Evolutionary conservation across 2,113 vertebrate genomes (phyloP), one percentile per base, ranked within the genome.

Genomic region (Campylomormyrus tamandua): DNA sequence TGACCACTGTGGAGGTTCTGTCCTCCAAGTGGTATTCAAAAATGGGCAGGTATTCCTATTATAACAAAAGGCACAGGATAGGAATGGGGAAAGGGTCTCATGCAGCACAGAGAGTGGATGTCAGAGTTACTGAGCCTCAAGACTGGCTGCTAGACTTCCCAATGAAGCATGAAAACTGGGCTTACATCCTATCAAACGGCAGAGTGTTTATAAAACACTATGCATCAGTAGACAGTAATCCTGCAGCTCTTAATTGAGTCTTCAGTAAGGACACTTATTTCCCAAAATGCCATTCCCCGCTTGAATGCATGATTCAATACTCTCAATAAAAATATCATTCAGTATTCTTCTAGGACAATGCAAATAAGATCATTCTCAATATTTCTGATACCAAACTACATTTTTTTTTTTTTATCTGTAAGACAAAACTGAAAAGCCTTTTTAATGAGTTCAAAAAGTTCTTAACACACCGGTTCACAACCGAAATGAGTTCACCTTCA

Each of bases 261-360:
- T 35, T 56, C 85, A 50, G 13, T 35, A 35, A 87, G 50, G 50
- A 48, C 66, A 49, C 62, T 62, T 62, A 74, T 49, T 13, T 70
- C 53, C 77, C 45, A 21, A 17, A 39, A 49, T 11, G 90, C 66
- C 31, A 17, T 46, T 62, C 83, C 70, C 89, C 53, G 74, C 90
- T 35, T 5, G 80, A 50, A 88, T 85, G 90, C 90, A n/a, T 93
- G 93, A 92, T 91, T 87, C 83, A 91, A 87, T 35, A 85, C 15
- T 15, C 92, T 94, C 93, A 92, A 94, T 93, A 93, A 88, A 93
- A 90, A n/a, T 46, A 89, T 91, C 89, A 92, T 93, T 91, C 93
- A 89, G 90, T 56, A 83, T 85, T 83, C 90, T 90, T 42, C 1
- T 88, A 89, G 91, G 91, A 89, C 42, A 84, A 48, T 83, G 88